Percentiles rank a stretch among this genome's conserved stretches.
These are phyloP conservation scores for Potorous gilbertii DNA, from an alignment of 2,797 vertebrate genomes.

Conservation along the genomic window DNA sequence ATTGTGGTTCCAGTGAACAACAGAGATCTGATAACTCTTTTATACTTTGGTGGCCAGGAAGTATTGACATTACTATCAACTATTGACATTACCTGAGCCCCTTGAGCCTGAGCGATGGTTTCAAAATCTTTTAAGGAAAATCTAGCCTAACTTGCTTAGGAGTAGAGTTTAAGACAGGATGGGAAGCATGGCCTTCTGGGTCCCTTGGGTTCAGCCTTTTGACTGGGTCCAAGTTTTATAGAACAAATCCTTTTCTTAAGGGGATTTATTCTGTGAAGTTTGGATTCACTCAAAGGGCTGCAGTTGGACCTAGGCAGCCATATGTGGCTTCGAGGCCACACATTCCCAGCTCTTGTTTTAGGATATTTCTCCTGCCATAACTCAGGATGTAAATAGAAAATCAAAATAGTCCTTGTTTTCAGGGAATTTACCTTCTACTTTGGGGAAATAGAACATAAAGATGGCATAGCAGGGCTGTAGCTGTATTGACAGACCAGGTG, in stretches of 20 bases:
- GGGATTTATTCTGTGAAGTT: too few species aligned
- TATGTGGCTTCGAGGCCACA: too few species aligned
- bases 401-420: background rate
- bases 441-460: background rate
- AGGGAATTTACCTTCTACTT: background rate
- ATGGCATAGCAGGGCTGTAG: background rate
- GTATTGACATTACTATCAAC: too few species aligned
- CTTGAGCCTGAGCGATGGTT: background rate
- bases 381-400: background rate
- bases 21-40: background rate
- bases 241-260: too few species aligned
- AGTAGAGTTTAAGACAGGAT: background rate
- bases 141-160: background rate
- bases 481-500: background rate
- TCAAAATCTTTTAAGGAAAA: background rate
- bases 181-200: too few species aligned
- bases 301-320: too few species aligned
- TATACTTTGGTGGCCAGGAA: background rate
- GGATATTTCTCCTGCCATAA: background rate
- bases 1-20: background rate
- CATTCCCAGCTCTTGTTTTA: background rate
- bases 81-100: too few species aligned
- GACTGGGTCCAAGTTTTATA: too few species aligned
- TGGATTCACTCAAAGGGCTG: too few species aligned
- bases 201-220: too few species aligned